Conservation (phyloP, 2,888 invertebrate species). For the Coenonympha glycerion region DNA sequence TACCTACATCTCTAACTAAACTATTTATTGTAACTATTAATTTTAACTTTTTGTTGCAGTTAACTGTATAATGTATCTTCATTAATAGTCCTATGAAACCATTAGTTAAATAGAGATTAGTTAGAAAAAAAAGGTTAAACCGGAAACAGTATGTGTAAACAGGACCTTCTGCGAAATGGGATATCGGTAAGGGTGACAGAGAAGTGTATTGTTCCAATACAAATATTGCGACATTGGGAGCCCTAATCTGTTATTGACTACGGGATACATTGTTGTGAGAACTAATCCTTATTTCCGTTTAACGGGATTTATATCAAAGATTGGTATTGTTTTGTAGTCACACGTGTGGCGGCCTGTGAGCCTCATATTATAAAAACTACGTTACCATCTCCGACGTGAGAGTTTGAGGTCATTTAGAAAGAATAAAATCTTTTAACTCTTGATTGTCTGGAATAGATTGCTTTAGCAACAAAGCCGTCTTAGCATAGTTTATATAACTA, state of each 20-base stretch:
- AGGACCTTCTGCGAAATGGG: constrained; percentile 60
- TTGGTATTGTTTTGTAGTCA: background rate
- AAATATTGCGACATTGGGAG: constrained; percentile 27
- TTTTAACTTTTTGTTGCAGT: background rate
- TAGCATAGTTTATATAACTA: no score
- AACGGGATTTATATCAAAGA: background rate
- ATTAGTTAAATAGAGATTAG: constrained; percentile 32
- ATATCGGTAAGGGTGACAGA: constrained; percentile 38
- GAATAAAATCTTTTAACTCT: no score
- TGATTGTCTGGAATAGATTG: no score
- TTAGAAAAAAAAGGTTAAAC: constrained; percentile 41
- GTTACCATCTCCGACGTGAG: no score
- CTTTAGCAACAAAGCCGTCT: no score
- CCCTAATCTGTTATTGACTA: constrained; percentile 19
- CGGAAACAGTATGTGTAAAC: constrained; percentile 61
- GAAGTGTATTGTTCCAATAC: constrained; percentile 29
- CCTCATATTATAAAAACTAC: no score
- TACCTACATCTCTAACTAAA: no score
- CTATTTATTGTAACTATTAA: no score
- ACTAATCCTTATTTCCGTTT: constrained; percentile 15
- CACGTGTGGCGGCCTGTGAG: no score
- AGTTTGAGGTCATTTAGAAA: no score
- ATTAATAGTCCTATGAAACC: constrained; percentile 11
- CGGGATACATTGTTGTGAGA: constrained; percentile 3
- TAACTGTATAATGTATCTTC: background rate